A percentile compares a stretch with the other conserved stretches of the same genome.
These are phyloP conservation scores for Micronycteris hirsuta DNA, from an alignment of 2,113 vertebrate genomes.

Conservation along the genomic window DNA sequence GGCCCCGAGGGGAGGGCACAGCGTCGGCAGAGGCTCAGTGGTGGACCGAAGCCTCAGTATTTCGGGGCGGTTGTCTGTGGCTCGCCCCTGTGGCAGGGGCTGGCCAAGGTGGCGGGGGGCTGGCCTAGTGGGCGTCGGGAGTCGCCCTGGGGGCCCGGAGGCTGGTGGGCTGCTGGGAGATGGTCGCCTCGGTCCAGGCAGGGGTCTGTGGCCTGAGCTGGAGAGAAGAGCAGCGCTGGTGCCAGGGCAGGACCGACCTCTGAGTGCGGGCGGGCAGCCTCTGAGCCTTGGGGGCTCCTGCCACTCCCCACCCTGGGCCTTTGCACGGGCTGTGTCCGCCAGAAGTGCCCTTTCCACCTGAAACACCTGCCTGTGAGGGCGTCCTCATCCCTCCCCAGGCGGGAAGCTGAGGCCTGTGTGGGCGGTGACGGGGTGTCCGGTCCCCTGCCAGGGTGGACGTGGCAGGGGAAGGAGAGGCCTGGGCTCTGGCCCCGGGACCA, in stretches of 20 bases:
- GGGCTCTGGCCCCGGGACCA: too few species aligned
- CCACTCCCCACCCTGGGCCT: neutral
- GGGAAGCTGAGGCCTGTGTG: neutral
- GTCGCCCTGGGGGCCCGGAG: neutral
- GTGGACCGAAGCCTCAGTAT: neutral
- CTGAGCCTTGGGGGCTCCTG: rapidly evolving
- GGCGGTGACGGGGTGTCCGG: neutral
- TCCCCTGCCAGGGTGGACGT: rapidly evolving
- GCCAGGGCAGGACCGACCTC: too few species aligned
- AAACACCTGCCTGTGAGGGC: neutral
- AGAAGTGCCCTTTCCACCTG: rapidly evolving
- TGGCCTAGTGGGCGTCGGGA: too few species aligned
- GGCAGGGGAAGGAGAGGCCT: neutral
- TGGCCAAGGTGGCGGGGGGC: too few species aligned
- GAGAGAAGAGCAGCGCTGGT: too few species aligned
- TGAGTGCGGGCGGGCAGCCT: neutral
- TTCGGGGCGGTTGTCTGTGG: rapidly evolving
- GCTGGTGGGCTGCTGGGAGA: neutral
- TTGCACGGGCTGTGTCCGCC: neutral
- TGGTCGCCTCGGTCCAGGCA: rapidly evolving
- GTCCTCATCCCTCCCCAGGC: neutral
- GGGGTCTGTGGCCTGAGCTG: neutral
- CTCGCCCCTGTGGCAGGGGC: rapidly evolving
- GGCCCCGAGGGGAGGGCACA: neutral
- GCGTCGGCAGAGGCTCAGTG: neutral